These are phyloP conservation scores for Mesocricetus auratus DNA, from an alignment of 2,113 vertebrate species.

Conservation along the genomic window DNA sequence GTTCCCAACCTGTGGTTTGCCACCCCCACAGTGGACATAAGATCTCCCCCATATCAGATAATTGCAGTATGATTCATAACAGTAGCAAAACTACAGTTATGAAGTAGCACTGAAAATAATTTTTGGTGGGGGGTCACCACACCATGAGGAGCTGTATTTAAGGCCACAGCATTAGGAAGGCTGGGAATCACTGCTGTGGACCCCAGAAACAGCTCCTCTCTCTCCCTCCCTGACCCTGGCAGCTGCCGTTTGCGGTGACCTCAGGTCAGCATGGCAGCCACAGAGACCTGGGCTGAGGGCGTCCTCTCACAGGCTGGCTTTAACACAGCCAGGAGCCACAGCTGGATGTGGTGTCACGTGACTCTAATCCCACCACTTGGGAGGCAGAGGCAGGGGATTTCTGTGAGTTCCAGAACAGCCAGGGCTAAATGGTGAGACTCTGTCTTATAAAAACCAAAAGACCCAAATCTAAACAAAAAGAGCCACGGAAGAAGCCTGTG, in stretches of 20 bases:
- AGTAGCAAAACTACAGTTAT: too few species aligned
- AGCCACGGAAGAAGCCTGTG: not conserved
- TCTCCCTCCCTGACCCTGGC: not conserved
- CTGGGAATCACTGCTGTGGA: not conserved
- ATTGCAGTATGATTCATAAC: too few species aligned
- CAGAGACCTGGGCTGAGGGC: not conserved
- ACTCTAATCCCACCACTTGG: not conserved
- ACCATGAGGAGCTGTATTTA: not conserved
- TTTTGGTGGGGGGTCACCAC: not conserved
- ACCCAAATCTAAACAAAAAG: too few species aligned
- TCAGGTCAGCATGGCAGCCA: not conserved
- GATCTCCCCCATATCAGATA: too few species aligned
- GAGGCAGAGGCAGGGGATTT: not conserved
- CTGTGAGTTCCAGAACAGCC: not conserved
- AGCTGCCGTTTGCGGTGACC: not conserved
- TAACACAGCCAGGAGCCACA: not conserved
- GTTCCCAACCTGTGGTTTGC: not conserved
- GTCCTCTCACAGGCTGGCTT: not conserved
- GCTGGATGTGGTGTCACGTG: too few species aligned
- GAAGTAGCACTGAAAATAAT: not conserved
- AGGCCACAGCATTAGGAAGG: not conserved
- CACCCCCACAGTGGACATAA: not conserved
- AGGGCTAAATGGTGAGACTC: not conserved
- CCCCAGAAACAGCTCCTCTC: not conserved
- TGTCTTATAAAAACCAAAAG: not conserved